These are phyloP conservation scores for Sycophila sp. DNA, from an alignment of 1,140 invertebrate species.

Conservation along the genomic window DNA sequence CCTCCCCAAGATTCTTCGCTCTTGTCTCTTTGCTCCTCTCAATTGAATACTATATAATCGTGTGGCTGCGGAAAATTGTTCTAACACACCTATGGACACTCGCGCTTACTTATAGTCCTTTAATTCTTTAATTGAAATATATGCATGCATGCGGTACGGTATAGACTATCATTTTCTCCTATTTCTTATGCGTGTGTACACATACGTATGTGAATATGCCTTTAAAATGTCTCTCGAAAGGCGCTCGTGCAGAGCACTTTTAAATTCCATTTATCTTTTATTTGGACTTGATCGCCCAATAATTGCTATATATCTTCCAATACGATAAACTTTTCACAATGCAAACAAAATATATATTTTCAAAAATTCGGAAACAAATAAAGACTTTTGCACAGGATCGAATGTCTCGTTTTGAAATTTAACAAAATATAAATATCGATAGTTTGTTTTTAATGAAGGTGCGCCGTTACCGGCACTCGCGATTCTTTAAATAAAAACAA, in stretches of 20 bases:
- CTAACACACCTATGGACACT: conserved; percentile 53
- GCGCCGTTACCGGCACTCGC: too few species aligned
- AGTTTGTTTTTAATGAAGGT: neutral
- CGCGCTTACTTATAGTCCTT: conserved; percentile 54
- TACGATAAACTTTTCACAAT: conserved; percentile 11
- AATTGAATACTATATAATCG: conserved; percentile 46
- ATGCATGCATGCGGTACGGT: conserved; percentile 49
- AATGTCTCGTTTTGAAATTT: neutral
- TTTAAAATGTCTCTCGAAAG: neutral
- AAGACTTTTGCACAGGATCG: neutral
- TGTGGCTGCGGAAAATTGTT: conserved; percentile 46
- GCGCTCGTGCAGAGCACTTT: too few species aligned
- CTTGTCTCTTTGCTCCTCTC: neutral
- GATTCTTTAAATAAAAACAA: neutral
- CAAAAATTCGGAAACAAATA: conserved; percentile 11
- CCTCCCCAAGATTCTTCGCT: too few species aligned
- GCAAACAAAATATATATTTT: conserved; percentile 25
- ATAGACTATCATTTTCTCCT: conserved; percentile 39
- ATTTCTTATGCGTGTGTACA: conserved; percentile 41
- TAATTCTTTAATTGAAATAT: too few species aligned
- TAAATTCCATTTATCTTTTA: too few species aligned
- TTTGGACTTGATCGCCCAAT: too few species aligned
- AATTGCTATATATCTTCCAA: neutral
- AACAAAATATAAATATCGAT: neutral
- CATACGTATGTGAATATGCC: conserved; percentile 11